Conservation (phyloP, 2,797 vertebrate genomes). For the Urocyon cinereoargenteus region DNA sequence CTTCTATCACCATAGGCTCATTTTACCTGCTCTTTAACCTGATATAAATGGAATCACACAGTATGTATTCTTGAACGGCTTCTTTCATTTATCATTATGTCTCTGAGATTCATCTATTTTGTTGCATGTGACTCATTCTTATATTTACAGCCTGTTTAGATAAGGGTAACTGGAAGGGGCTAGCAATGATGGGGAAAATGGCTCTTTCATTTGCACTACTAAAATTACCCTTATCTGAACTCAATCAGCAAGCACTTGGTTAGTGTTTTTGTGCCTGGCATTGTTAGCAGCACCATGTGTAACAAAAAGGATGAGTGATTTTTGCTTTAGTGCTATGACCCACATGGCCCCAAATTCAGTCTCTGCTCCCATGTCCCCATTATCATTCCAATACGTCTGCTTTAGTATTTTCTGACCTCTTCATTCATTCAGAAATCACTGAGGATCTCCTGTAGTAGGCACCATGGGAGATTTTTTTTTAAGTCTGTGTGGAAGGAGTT, state of each 20-base stretch:
- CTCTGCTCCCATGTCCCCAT: background rate
- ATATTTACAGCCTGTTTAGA: background rate
- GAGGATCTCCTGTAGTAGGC: background rate
- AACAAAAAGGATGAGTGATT: background rate
- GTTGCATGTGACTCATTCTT: background rate
- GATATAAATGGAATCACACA: background rate
- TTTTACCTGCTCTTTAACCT: background rate
- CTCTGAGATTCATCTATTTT: background rate
- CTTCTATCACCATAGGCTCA: background rate
- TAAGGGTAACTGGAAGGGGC: background rate
- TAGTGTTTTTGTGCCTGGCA: background rate
- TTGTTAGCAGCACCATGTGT: background rate
- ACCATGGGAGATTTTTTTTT: background rate
- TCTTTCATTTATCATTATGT: background rate
- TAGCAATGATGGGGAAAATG: background rate
- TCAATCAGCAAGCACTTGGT: background rate
- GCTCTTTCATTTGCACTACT: slow-evolving; percentile 9
- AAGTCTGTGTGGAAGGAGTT: background rate
- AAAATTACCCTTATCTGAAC: background rate
- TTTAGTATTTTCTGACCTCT: background rate
- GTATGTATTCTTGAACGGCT: background rate
- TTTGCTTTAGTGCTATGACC: background rate
- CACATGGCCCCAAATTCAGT: background rate
- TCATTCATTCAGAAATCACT: background rate
- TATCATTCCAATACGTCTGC: background rate